phyloP scores from a whole-genome alignment of 2,113 vertebrate species.

The Daubentonia madagascariensis region DNA sequence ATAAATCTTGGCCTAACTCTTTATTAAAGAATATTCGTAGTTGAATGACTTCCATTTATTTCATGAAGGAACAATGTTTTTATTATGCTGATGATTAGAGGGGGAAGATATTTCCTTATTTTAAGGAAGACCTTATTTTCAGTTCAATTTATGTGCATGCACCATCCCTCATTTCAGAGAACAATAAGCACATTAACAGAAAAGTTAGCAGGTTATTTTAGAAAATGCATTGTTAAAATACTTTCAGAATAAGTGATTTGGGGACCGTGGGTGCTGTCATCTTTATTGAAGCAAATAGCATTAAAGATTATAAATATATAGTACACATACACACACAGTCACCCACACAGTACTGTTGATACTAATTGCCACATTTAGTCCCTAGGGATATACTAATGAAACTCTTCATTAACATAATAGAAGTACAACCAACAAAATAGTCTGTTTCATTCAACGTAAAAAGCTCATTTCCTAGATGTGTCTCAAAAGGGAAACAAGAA shows the following conservation, averaged over 20 bases:
- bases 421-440: background rate
- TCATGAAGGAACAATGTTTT: conserved; percentile 11
- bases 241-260: background rate
- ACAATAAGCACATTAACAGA: background rate
- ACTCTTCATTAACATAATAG: background rate
- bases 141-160: background rate
- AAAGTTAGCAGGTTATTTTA: background rate
- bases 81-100: background rate
- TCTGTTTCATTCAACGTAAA: background rate
- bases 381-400: background rate
- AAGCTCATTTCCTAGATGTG: background rate
- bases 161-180: background rate
- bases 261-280: background rate
- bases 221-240: background rate
- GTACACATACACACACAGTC: background rate
- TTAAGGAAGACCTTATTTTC: background rate
- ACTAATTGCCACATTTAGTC: background rate
- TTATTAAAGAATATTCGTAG: background rate
- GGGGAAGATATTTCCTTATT: background rate
- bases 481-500: background rate
- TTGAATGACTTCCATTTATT: conserved; percentile 13
- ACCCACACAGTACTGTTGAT: background rate
- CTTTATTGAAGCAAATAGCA: conserved; percentile 20
- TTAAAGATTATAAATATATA: background rate
- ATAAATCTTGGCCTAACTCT: background rate